Percentiles rank a stretch among this genome's conserved stretches.
Conservation (phyloP, 2,888 invertebrate species). For the Ectemnius lituratus region DNA sequence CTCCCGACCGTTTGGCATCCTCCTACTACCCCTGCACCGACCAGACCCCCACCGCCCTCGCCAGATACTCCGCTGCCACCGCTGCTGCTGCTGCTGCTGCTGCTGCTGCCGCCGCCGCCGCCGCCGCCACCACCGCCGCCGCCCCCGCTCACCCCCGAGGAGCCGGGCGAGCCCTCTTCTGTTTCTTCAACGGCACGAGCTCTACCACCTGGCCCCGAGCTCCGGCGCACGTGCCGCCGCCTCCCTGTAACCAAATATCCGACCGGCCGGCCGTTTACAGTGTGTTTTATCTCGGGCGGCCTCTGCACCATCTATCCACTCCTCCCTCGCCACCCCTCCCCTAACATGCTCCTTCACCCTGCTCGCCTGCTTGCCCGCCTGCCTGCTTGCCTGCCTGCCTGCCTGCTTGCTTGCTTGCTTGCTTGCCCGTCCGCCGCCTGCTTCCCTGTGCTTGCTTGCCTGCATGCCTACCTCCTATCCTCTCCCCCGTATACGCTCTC, state of each 20-base stretch:
- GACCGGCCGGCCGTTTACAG: constrained; percentile 59
- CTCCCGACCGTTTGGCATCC: constrained; percentile 45
- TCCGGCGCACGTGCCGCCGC: constrained; percentile 76
- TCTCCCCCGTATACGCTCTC: background rate
- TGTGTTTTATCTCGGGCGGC: constrained; percentile 60
- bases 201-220: constrained; percentile 65
- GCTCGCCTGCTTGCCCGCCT: no score
- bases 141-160: constrained; percentile 15
- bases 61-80: constrained; percentile 32
- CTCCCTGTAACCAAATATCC: constrained; percentile 76
- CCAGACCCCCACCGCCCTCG: constrained; percentile 19
- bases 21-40: constrained; percentile 35
- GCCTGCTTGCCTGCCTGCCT: no score
- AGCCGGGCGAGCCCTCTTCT: constrained; percentile 35
- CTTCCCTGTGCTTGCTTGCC: no score
- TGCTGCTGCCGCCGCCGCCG: constrained; percentile 35
- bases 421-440: no score
- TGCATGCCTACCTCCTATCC: background rate
- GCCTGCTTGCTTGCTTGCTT: no score
- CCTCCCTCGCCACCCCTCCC: constrained; percentile 43
- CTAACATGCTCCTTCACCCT: background rate
- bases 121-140: constrained; percentile 17
- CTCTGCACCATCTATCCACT: constrained; percentile 52
- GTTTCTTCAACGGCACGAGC: constrained; percentile 57
- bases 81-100: background rate